Conservation (phyloP, 2,888 invertebrate species). For the Protophormia terraenovae region DNA sequence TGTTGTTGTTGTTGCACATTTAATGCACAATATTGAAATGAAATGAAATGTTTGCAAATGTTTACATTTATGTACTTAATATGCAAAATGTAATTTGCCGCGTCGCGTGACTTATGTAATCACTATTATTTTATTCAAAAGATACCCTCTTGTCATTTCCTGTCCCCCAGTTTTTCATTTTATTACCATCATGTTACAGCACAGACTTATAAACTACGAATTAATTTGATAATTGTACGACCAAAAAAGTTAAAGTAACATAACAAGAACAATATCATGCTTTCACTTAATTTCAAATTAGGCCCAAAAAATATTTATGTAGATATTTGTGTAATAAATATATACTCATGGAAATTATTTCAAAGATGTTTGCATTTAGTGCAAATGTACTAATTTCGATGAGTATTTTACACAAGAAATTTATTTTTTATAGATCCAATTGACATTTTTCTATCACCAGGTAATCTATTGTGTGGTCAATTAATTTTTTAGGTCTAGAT, state of each 20-base stretch:
- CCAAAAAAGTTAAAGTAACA: neutral
- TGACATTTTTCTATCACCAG: no score
- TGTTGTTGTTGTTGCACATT: conserved; percentile 9
- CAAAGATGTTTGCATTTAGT: no score
- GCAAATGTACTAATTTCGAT: no score
- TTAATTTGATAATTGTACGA: neutral
- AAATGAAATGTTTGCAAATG: conserved; percentile 49
- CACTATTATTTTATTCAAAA: conserved; percentile 72
- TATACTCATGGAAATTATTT: neutral
- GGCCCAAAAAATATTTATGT: neutral
- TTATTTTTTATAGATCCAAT: no score
- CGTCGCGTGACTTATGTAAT: conserved; percentile 78
- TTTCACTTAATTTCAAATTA: conserved; percentile 23
- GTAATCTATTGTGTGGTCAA: no score
- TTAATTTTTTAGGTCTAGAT: no score
- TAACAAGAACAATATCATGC: neutral
- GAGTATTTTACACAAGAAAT: no score
- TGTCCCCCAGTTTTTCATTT: neutral
- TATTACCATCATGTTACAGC: neutral
- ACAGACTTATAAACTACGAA: neutral
- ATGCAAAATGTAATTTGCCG: conserved; percentile 77
- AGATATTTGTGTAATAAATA: neutral
- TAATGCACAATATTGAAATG: conserved; percentile 27
- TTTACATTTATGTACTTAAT: conserved; percentile 58
- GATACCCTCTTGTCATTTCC: conserved; percentile 33